A percentile compares a stretch with the other conserved stretches of the same genome.
These are phyloP conservation scores for Diglossa cyanea DNA, from an alignment of 2,797 vertebrate species.

Conservation along the genomic window DNA sequence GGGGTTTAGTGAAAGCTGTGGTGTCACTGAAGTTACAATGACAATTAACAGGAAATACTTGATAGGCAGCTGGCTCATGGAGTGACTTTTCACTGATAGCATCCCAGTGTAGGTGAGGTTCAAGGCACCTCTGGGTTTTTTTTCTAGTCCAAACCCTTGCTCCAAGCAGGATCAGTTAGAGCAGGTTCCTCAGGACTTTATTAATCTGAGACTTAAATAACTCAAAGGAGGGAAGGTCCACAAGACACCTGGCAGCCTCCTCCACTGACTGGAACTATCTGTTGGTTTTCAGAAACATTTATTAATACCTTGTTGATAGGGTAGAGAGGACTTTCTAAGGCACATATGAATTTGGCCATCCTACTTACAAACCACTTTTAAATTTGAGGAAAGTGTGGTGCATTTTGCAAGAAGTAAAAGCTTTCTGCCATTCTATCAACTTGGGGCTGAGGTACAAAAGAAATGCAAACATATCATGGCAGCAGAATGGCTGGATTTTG, in stretches of 20 bases:
- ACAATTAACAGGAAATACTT: background rate
- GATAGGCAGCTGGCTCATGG: background rate
- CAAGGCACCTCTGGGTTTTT: background rate
- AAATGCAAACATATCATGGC: rapidly evolving
- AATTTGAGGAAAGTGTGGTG: background rate
- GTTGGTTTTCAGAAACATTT: background rate
- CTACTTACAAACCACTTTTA: background rate
- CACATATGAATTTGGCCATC: background rate
- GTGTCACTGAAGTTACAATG: background rate
- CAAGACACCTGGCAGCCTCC: background rate
- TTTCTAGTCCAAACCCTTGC: background rate
- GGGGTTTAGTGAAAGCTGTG: background rate
- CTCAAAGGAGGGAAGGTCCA: background rate
- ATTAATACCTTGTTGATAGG: background rate
- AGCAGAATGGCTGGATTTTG: background rate
- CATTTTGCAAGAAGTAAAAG: background rate
- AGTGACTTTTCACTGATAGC: background rate
- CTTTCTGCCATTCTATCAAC: background rate
- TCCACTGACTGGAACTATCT: background rate
- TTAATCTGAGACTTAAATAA: background rate
- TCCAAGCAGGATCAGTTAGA: background rate
- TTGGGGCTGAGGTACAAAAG: background rate
- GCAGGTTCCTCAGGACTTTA: background rate
- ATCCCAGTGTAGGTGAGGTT: background rate
- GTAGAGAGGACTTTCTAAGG: background rate